These are phyloP conservation scores for Helogale parvula DNA, from an alignment of 2,113 vertebrate genomes.

Conservation along the genomic window DNA sequence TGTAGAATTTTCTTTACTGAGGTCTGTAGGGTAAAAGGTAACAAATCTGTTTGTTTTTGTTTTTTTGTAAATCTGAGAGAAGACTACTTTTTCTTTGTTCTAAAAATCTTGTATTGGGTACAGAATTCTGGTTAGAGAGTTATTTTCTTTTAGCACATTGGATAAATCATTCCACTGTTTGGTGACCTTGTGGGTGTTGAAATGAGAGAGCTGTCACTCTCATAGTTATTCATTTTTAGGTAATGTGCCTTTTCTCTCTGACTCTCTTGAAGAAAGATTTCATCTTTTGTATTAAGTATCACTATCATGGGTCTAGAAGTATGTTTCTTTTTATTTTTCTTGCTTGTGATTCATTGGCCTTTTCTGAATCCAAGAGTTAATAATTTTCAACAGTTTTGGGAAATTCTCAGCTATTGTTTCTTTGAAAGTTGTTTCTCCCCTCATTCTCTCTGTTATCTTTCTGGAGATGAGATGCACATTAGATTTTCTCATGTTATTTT, in stretches of 20 bases:
- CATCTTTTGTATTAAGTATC: not conserved
- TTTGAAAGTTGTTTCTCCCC: not conserved
- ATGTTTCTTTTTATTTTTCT: not conserved
- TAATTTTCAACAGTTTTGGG: not conserved
- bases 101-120: not conserved
- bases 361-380: not conserved
- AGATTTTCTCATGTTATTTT: slow-evolving; percentile 7
- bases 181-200: not conserved
- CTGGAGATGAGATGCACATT: not conserved
- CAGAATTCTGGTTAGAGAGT: not conserved
- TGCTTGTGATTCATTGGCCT: not conserved
- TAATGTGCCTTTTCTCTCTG: not conserved
- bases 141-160: not conserved
- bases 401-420: not conserved
- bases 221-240: not conserved
- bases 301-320: not conserved
- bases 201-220: not conserved
- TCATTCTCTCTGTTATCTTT: not conserved
- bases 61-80: too few species aligned
- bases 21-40: not conserved
- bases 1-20: not conserved
- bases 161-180: not conserved
- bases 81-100: not conserved
- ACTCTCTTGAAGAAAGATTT: not conserved
- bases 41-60: too few species aligned